Base-by-base conservation (phyloP, 2,888 invertebrate genomes). In the Leptothorax acervorum region DNA sequence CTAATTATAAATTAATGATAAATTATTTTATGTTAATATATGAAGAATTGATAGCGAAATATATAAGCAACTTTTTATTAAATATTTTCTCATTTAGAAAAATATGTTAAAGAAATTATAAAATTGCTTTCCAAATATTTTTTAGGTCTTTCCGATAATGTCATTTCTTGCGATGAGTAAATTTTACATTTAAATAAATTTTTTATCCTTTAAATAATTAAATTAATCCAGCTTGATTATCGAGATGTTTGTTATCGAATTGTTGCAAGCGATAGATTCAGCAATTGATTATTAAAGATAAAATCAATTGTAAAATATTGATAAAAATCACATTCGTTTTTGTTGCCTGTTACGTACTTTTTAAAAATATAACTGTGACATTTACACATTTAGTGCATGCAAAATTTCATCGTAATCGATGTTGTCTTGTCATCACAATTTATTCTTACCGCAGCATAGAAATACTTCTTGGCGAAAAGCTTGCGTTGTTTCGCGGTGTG, bases 391-490 rank as follows among this genome's bases (percentile, higher is more conserved):
- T 18, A 11, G 15, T 60, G 3, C 45, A 79, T 35, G 57, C 35
- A 79, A 79, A 81, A 35, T 81, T 71, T 4, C 8, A 48, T 35
- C 23, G 70, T 71, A 71, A 81, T 81, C 71, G 60, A 39, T 71
- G 48, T 62, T 23, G 57, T 18, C 35, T 62, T 81, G 71, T 81
- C 70, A 60, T 70, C 28, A 18, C 60, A 42, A 42, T 71, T 48
- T 39, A 71, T 48, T 65, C 42, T 31, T 51, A 31, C 62, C 35
- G 23, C 65, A 39, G 53, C 62, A 55, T 65, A 35, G 65, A 82
- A 75, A 65, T 75, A 73, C 23, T 65, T 31, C 12, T 39, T 53
- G 18, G 15, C 35, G 28, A 74, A 23, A 35, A 60, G 62, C 74
- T 42, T 53, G 42, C 42, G 68, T 18, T 60, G 53, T 75, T 60